Percentiles rank a stretch among this genome's conserved stretches.
phyloP scores from a whole-genome alignment of 2,888 invertebrate species.

The Lycia hirtaria region DNA sequence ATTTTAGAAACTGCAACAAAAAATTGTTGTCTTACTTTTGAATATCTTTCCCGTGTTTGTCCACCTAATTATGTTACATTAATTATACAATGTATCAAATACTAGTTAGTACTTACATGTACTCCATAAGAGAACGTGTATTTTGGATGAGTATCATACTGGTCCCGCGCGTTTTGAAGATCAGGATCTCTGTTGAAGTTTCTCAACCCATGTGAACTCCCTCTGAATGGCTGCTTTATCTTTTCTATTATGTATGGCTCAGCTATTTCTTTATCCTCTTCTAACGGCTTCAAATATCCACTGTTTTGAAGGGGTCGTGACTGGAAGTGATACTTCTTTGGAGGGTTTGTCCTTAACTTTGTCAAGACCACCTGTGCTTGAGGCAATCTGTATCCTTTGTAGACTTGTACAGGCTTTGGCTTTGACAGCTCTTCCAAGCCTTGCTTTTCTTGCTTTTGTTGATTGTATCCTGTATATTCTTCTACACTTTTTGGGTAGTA shows the following conservation, averaged over 20 bases:
- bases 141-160: conserved; percentile 58
- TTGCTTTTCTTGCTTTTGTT: conserved; percentile 15
- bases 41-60: neutral
- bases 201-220: conserved; percentile 51
- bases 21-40: no score
- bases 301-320: neutral
- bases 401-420: neutral
- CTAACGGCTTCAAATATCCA: conserved; percentile 13
- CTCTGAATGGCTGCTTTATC: conserved; percentile 47
- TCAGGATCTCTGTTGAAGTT: conserved; percentile 52
- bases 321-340: conserved; percentile 26
- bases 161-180: conserved; percentile 30
- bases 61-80: neutral
- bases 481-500: conserved; percentile 53
- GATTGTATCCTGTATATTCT: conserved; percentile 51
- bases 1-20: no score
- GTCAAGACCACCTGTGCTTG: conserved; percentile 25
- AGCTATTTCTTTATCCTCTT: conserved; percentile 11
- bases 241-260: conserved; percentile 51
- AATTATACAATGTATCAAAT: neutral
- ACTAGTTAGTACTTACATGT: conserved; percentile 73
- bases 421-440: neutral
- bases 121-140: conserved; percentile 70
- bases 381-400: conserved; percentile 17
- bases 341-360: conserved; percentile 21